phyloP scores from a whole-genome alignment of 2,797 vertebrate species.

The Chiloscyllium punctatum region DNA sequence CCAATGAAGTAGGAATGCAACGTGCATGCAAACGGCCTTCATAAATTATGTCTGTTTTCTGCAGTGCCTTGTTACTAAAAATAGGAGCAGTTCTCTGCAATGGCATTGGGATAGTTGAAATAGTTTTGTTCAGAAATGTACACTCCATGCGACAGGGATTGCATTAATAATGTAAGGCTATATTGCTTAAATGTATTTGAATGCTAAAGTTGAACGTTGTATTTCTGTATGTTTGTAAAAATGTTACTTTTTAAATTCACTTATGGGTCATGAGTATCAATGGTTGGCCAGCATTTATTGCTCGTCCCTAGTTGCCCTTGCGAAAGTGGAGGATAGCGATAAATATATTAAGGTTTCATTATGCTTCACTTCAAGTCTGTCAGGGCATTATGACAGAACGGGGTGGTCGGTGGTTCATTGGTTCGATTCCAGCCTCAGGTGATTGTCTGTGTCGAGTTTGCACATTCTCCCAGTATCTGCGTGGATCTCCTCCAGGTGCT shows the following conservation, averaged over 20 bases:
- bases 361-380: neutral
- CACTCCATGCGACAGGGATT: neutral
- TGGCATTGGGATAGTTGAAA: neutral
- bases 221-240: neutral
- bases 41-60: neutral
- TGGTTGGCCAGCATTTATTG: too few species aligned
- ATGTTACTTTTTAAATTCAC: neutral
- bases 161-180: neutral
- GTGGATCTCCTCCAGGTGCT: too few species aligned
- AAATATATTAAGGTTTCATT: neutral
- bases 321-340: neutral
- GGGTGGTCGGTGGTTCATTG: too few species aligned
- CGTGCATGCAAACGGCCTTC: neutral
- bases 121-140: neutral
- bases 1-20: slow-evolving; percentile 35
- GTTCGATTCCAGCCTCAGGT: too few species aligned
- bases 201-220: neutral
- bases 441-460: too few species aligned
- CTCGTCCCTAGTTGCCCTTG: too few species aligned
- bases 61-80: neutral
- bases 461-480: too few species aligned
- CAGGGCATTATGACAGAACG: neutral
- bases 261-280: too few species aligned
- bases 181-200: neutral
- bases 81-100: neutral